Conservation (phyloP, 2,888 invertebrate species). For the Agriopis aurantiaria region DNA sequence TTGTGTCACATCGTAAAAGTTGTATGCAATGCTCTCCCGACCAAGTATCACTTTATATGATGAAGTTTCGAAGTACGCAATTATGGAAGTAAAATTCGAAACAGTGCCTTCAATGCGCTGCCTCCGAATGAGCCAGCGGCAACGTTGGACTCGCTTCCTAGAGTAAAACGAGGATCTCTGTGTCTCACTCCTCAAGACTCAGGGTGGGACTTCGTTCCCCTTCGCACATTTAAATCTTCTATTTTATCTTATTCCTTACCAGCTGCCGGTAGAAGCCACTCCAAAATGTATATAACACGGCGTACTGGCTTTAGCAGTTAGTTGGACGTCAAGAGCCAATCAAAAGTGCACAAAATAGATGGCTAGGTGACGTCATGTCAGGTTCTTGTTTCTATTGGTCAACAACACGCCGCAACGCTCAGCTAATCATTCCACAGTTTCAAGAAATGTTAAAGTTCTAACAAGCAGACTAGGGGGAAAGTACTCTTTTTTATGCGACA, state of each 20-base stretch:
- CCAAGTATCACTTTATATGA: not conserved
- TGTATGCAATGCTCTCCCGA: not conserved
- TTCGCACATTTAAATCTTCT: conserved; percentile 74
- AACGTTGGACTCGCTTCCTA: conserved; percentile 70
- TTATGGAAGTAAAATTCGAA: conserved; percentile 71
- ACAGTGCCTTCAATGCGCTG: conserved; percentile 62
- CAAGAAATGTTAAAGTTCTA: too few species aligned
- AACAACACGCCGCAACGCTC: too few species aligned
- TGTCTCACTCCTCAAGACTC: conserved; percentile 78
- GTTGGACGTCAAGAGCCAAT: too few species aligned
- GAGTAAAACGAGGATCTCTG: conserved; percentile 84
- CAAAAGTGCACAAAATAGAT: too few species aligned
- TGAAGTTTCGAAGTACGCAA: not conserved
- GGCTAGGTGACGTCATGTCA: not conserved
- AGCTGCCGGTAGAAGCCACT: not conserved
- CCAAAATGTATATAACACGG: not conserved
- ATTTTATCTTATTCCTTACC: not conserved
- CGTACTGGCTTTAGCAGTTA: too few species aligned
- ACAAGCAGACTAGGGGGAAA: too few species aligned
- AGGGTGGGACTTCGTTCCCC: conserved; percentile 86
- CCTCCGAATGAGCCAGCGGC: conserved; percentile 62
- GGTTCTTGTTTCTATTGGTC: too few species aligned
- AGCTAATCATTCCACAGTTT: too few species aligned
- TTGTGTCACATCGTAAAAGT: not conserved
- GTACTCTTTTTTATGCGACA: too few species aligned